Base-by-base conservation (phyloP, 1,140 invertebrate genomes). In the Drosophila suzukii region DNA sequence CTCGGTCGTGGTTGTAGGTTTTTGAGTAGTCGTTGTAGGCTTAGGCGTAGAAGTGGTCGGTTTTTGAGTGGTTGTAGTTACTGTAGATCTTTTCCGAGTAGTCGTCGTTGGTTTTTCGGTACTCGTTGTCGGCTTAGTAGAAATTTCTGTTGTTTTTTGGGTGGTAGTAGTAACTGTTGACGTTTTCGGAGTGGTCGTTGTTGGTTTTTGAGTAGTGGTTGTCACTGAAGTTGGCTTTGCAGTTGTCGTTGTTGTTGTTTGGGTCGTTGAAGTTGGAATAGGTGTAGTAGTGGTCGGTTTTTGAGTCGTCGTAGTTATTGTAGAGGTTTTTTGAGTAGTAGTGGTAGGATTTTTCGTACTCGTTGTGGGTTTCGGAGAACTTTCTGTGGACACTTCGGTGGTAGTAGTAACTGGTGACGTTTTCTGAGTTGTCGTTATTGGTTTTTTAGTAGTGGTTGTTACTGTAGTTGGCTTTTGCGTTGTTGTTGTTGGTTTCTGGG, bases 161-260 rank as follows among this genome's bases (percentile, higher is more conserved):
- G 43, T 34, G 3, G 38, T 32, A 12, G 34, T 43, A 32, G 20
- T 36, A 4, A 24, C 5, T 30, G 38, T 51, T 17, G 58, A 11
- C 1, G 30, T 11, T n/a, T 39, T 47, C 1, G 32, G 59, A 17
- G 56, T 54, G 20, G 57, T 54, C n/a, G 59, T 4, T 15, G 0
- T 55, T 6, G 46, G 1, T 36, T 11, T 12, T n/a, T 34, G 32
- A 13, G 38, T 50, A 5, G 63, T 34, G 1, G 36, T n/a, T 17
- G 44, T 59, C 8, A 8, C 15, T 11, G 63, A 43, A 24, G 94
- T 93, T 84, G 93, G 92, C 74, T 32, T 53, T 5, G 15, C 13
- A 32, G 50, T 53, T 3, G 50, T 12, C 15, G 32, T 93, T 93
- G 32, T 46, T 13, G 17, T 11, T 3, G 32, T 54, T 6, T 12